phyloP scores from a whole-genome alignment of 1,140 invertebrate genomes.

The Heliconius melpomene region DNA sequence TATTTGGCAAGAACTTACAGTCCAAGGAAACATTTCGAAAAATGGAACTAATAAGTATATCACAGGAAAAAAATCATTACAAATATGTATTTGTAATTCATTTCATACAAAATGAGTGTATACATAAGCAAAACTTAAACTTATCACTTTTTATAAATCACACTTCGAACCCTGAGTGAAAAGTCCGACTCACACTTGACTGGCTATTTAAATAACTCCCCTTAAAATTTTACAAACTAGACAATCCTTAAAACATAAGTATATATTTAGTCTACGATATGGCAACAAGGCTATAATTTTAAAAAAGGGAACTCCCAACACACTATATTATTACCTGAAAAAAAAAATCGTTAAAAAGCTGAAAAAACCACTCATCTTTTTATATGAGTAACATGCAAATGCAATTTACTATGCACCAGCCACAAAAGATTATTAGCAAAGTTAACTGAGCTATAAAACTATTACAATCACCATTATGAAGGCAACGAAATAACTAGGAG shows the following conservation, averaged over 20 bases:
- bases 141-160: no score
- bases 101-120: no score
- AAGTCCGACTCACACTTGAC: no score
- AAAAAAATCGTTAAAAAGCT: background rate
- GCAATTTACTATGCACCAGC: conserved; percentile 7
- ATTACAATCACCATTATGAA: background rate
- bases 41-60: no score
- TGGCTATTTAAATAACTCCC: no score
- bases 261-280: background rate
- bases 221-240: no score
- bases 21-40: no score
- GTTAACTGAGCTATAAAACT: background rate
- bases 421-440: background rate
- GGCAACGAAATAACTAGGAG: conserved; percentile 4
- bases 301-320: background rate
- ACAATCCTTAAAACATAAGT: background rate
- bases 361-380: background rate
- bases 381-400: conserved; percentile 7
- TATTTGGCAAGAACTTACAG: no score
- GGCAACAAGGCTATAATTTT: background rate
- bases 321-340: background rate
- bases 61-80: no score
- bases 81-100: no score
- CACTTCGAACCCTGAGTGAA: no score
- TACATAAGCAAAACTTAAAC: no score